Conservation (phyloP, 2,888 invertebrate species). For the Athripsodes cinereus region DNA sequence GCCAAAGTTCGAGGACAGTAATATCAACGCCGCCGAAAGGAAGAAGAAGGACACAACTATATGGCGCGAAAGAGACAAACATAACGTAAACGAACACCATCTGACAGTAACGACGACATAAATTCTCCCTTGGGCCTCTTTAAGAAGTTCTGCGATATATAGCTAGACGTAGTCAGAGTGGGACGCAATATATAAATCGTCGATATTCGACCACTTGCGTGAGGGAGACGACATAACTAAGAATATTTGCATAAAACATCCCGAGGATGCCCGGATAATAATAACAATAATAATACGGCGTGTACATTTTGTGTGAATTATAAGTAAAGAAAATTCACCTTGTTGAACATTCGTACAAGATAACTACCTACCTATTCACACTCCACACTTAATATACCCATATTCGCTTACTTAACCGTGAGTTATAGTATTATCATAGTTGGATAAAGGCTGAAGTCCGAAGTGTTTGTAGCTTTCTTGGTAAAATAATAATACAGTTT, state of each 20-base stretch:
- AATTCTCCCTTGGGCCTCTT: conserved; percentile 27
- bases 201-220: conserved; percentile 4
- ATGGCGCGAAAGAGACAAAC: conserved; percentile 9
- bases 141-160: conserved; percentile 26
- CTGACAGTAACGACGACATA: conserved; percentile 28
- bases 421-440: no score
- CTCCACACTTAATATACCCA: no score
- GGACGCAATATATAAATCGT: conserved; percentile 12
- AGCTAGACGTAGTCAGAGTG: conserved; percentile 9
- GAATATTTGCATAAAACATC: conserved; percentile 26
- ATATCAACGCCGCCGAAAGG: conserved; percentile 3
- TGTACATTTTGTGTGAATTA: conserved; percentile 20
- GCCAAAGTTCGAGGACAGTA: not conserved
- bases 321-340: conserved; percentile 13
- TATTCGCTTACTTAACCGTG: no score
- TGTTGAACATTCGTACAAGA: not conserved
- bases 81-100: conserved; percentile 25
- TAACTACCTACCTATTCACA: no score
- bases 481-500: no score
- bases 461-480: no score
- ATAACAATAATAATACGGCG: conserved; percentile 24
- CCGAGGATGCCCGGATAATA: conserved; percentile 18
- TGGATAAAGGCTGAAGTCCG: no score
- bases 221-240: conserved; percentile 14
- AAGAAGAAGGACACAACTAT: conserved; percentile 7